Base-by-base conservation (phyloP, 2,113 vertebrate genomes). In the Clupea harengus region DNA sequence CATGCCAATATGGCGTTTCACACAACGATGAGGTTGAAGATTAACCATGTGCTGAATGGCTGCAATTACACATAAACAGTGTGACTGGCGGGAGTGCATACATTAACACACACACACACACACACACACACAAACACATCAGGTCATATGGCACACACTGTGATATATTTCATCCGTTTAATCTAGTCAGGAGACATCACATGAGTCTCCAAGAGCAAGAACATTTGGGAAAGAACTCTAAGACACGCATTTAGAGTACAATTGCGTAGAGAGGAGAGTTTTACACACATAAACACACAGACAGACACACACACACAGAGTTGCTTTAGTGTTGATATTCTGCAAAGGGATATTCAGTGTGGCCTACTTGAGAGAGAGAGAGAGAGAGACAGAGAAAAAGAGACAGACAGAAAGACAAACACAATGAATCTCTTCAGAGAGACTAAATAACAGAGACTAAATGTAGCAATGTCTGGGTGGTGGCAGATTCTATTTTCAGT, bases 271-370 rank as follows among this genome's bases (percentile, higher is more conserved):
- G 50, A 54, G 50, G 50, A 15, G 50, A 54, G 50, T 15, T 45
- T 25, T 10, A 45, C 45, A 45, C 25, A 54, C 57, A 6, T 72
- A 4, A 7, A 81, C 11, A 81, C 18, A 81, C 22, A 46, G 4
- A 81, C 80, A 81, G 22, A 60, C 28, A 20, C n/a, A 85, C 72
- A 85, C 81, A 47, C 49, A 86, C 28, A 45, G 80, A 1, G 20
- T 60, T 60, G 18, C 20, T 60, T 15, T 54, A 54, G 17, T 54
- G 15, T 54, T 60, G 54, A 20, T 22, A 60, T 60, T 6, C 18
- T 49, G 8, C 13, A 47, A 47, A 10, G 1, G 46, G 46, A 47
- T 47, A 11, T 39, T 39, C 39, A 39, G 39, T 39, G 39, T 39
- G 39, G 39, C 39, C 39, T 39, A 39, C 39, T 39, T 39, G 39